These are phyloP conservation scores for Melanotaenia duboulayi DNA, from an alignment of 2,113 vertebrate species.

Conservation along the genomic window DNA sequence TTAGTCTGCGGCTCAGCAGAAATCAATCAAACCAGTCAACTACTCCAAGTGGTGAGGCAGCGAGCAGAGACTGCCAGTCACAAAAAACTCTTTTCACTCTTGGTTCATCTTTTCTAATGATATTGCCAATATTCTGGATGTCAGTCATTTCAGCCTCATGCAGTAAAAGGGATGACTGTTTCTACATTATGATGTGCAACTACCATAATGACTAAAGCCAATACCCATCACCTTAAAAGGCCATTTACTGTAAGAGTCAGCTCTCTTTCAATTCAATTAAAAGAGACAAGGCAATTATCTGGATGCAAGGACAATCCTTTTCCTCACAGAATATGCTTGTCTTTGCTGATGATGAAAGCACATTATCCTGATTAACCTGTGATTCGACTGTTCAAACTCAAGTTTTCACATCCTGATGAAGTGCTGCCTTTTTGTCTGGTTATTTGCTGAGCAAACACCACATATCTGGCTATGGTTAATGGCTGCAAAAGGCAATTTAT, in stretches of 20 bases:
- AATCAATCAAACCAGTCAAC: slow-evolving; percentile 63
- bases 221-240: slow-evolving; percentile 50
- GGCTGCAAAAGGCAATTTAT: slow-evolving; percentile 16
- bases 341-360: slow-evolving; percentile 57
- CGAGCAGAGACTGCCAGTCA: slow-evolving; percentile 10
- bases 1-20: slow-evolving; percentile 38
- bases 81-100: slow-evolving; percentile 32
- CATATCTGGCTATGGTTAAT: slow-evolving; percentile 27
- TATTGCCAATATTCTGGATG: not conserved
- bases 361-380: slow-evolving; percentile 28
- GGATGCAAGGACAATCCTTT: slow-evolving; percentile 13
- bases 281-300: slow-evolving; percentile 43
- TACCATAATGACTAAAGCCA: slow-evolving; percentile 20
- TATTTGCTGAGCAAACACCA: slow-evolving; percentile 20
- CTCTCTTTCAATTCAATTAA: slow-evolving; percentile 37
- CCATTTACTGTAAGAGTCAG: slow-evolving; percentile 33
- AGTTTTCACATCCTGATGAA: slow-evolving; percentile 27
- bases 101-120: slow-evolving; percentile 16
- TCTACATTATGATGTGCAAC: slow-evolving; percentile 18
- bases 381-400: slow-evolving; percentile 27
- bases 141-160: slow-evolving; percentile 14
- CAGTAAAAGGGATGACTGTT: not conserved
- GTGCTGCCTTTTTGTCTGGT: slow-evolving; percentile 1
- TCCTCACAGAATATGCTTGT: slow-evolving; percentile 34
- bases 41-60: slow-evolving; percentile 21